These are phyloP conservation scores for Temnothorax rugatulus DNA, from an alignment of 2,888 invertebrate genomes.

Conservation along the genomic window DNA sequence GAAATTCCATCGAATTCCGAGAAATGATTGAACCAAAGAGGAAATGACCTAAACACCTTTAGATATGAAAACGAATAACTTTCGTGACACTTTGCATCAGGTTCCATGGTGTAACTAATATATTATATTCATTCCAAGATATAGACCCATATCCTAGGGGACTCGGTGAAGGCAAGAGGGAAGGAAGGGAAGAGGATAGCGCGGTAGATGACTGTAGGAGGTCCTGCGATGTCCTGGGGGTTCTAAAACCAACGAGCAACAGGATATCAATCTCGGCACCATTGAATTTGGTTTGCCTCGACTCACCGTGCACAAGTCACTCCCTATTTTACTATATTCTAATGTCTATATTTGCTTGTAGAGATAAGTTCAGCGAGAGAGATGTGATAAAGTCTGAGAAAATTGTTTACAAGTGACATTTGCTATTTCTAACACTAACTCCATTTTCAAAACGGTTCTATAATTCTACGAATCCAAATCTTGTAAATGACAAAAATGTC, in stretches of 20 bases:
- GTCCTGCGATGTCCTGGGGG: conserved; percentile 76
- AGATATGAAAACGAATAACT: conserved; percentile 64
- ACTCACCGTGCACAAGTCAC: conserved; percentile 58
- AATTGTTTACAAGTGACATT: background rate
- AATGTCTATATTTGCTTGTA: conserved; percentile 10
- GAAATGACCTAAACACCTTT: conserved; percentile 21
- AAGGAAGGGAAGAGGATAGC: conserved; percentile 62
- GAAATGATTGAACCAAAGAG: conserved; percentile 22
- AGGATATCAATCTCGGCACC: conserved; percentile 81
- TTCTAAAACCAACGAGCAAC: conserved; percentile 60
- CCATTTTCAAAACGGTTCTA: background rate
- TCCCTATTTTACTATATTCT: conserved; percentile 42
- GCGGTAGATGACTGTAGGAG: conserved; percentile 76
- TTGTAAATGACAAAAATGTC: background rate
- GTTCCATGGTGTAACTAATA: conserved; percentile 78
- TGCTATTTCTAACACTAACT: background rate
- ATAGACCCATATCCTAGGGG: conserved; percentile 65
- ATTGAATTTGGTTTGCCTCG: conserved; percentile 59
- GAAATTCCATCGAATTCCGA: background rate
- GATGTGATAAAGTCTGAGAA: too few relatives aligned
- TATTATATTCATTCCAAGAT: conserved; percentile 70
- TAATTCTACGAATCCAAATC: background rate
- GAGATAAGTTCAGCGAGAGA: background rate
- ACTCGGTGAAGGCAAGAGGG: conserved; percentile 12
- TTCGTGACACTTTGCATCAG: conserved; percentile 64